Percentiles rank a stretch among this genome's conserved stretches.
phyloP scores from a whole-genome alignment of 2,113 vertebrate species.

The Isurus oxyrinchus region DNA sequence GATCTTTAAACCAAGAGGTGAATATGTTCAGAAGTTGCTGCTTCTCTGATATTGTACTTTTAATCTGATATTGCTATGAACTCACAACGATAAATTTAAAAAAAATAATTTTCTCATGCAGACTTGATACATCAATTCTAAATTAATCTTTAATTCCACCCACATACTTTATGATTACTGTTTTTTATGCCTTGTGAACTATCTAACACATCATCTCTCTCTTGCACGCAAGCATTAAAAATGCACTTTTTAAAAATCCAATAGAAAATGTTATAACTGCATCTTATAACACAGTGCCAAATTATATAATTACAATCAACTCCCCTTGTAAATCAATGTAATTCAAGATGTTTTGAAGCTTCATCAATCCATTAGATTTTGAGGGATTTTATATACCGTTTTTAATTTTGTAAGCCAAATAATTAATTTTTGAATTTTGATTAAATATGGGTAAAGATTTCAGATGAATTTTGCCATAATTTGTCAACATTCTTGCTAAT shows the following conservation, averaged over 20 bases:
- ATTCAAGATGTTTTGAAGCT: not conserved
- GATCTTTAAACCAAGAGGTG: not conserved
- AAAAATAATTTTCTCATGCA: not conserved
- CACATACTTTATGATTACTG: not conserved
- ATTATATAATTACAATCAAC: not conserved
- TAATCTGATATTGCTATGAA: not conserved
- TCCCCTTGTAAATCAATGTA: not conserved
- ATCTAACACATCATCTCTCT: not conserved
- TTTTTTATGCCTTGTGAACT: not conserved
- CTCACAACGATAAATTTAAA: not conserved
- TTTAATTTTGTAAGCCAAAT: not conserved
- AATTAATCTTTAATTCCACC: not conserved
- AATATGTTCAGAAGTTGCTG: not conserved
- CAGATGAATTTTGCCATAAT: not conserved
- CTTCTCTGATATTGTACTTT: not conserved
- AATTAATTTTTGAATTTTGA: not conserved
- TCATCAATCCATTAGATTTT: not conserved
- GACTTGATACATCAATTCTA: not conserved
- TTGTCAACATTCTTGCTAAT: not conserved
- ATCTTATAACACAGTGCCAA: not conserved
- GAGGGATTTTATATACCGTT: not conserved
- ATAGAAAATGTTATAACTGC: not conserved
- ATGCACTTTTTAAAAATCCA: not conserved
- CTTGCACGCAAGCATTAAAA: not conserved
- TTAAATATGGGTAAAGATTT: not conserved